phyloP scores from a whole-genome alignment of 1,140 invertebrate species.

The Lethocerus indicus region DNA sequence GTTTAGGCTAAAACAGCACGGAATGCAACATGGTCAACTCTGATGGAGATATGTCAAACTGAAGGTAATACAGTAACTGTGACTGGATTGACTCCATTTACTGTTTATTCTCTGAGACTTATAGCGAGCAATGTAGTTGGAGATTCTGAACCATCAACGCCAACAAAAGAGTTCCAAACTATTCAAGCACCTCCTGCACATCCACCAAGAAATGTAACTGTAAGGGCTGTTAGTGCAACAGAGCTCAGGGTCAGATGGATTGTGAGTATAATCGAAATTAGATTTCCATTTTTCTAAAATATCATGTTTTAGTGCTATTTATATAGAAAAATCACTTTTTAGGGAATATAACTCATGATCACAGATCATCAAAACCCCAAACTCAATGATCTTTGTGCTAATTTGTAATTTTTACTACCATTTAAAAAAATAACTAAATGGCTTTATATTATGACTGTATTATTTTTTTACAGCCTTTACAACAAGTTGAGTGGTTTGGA shows the following conservation, averaged over 20 bases:
- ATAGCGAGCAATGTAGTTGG: conserved; percentile 94
- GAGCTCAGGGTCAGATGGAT: conserved; percentile 90
- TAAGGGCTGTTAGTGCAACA: conserved; percentile 81
- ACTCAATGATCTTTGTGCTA: no score
- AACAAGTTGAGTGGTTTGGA: conserved; percentile 91
- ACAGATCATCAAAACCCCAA: no score
- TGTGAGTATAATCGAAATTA: conserved; percentile 46
- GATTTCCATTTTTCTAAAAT: no score
- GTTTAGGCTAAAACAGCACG: conserved; percentile 72
- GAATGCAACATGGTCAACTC: conserved; percentile 67
- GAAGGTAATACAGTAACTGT: conserved; percentile 73
- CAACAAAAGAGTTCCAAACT: conserved; percentile 91
- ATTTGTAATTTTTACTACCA: no score
- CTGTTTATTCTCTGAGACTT: conserved; percentile 73
- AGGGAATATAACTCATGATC: no score
- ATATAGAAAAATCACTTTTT: no score
- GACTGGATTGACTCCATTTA: conserved; percentile 69
- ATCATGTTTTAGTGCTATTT: no score
- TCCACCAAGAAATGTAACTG: conserved; percentile 87
- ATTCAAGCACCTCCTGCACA: conserved; percentile 86
- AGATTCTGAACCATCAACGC: conserved; percentile 67
- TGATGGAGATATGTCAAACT: conserved; percentile 75
- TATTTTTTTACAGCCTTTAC: conserved; percentile 51
- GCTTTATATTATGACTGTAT: no score
- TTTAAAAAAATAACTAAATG: no score